These are phyloP conservation scores for Trachymyrmex septentrionalis DNA, from an alignment of 1,140 invertebrate genomes.

Conservation along the genomic window DNA sequence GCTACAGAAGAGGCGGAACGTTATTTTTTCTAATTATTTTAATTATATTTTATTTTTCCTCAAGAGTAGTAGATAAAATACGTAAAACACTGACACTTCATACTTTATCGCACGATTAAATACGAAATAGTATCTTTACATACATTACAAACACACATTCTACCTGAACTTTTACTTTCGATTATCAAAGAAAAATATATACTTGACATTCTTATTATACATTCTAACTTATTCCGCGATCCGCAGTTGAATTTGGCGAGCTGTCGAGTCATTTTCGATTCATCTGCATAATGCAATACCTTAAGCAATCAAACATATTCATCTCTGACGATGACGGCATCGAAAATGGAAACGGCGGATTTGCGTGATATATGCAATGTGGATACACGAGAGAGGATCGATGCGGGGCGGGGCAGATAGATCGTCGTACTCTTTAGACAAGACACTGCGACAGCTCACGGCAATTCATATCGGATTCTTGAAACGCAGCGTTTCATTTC, in stretches of 20 bases:
- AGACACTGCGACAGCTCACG: constrained; percentile 16
- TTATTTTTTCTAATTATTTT: not conserved
- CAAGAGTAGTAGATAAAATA: not conserved
- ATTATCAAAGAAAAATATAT: not conserved
- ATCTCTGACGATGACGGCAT: not conserved
- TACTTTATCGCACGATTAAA: not conserved
- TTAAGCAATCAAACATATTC: constrained; percentile 24
- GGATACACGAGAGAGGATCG: not conserved
- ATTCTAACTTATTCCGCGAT: not conserved
- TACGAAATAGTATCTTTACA: no score
- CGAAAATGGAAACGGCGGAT: constrained; percentile 5
- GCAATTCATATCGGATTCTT: constrained; percentile 55
- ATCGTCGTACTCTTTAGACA: not conserved
- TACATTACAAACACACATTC: not conserved
- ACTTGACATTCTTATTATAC: not conserved
- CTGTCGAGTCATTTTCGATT: not conserved
- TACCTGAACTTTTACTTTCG: not conserved
- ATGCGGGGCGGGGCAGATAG: not conserved
- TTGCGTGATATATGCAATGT: constrained; percentile 14
- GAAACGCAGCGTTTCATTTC: constrained; percentile 35
- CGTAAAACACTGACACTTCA: not conserved
- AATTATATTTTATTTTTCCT: not conserved
- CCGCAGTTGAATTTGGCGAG: not conserved
- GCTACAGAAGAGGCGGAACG: not conserved
- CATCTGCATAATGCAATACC: not conserved